Evolutionary conservation across 2,888 invertebrate species (phyloP).

Genomic region (Epirrhoe tristata): DNA sequence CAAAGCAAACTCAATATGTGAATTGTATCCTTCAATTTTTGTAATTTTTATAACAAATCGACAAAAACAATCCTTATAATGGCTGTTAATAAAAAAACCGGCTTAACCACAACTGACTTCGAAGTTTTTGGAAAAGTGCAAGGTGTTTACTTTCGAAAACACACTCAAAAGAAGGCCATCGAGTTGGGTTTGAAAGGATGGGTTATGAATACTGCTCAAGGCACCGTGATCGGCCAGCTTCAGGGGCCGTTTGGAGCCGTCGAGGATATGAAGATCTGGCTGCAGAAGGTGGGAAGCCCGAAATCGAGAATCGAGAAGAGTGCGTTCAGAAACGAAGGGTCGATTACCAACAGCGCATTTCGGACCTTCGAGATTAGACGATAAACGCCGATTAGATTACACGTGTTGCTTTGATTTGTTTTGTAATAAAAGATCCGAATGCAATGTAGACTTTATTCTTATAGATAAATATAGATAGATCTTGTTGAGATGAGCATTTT

Average conservation of each 20-base stretch:
- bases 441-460: not conserved
- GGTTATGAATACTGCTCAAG: slow-evolving; percentile 90
- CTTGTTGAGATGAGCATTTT: not conserved
- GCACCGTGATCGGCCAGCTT: slow-evolving; percentile 88
- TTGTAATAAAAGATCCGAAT: slow-evolving; percentile 15
- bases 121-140: slow-evolving; percentile 87
- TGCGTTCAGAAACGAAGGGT: slow-evolving; percentile 87
- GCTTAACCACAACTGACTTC: slow-evolving; percentile 73
- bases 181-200: slow-evolving; percentile 88
- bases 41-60: slow-evolving; percentile 14
- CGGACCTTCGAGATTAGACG: slow-evolving; percentile 80
- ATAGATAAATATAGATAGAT: not conserved
- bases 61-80: slow-evolving; percentile 18
- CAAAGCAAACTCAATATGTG: slow-evolving; percentile 34
- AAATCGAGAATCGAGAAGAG: slow-evolving; percentile 88
- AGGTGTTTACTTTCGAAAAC: slow-evolving; percentile 85
- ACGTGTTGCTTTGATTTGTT: slow-evolving; percentile 6
- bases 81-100: slow-evolving; percentile 52
- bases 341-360: slow-evolving; percentile 76
- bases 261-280: slow-evolving; percentile 86
- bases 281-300: slow-evolving; percentile 88
- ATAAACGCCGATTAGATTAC: slow-evolving; percentile 50
- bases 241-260: slow-evolving; percentile 86
- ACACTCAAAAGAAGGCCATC: slow-evolving; percentile 87
- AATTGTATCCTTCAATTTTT: slow-evolving; percentile 1